Percentiles rank a stretch among this genome's conserved stretches.
Evolutionary conservation across 2,797 vertebrate species (phyloP).

Genomic region (Chrosomus eos): DNA sequence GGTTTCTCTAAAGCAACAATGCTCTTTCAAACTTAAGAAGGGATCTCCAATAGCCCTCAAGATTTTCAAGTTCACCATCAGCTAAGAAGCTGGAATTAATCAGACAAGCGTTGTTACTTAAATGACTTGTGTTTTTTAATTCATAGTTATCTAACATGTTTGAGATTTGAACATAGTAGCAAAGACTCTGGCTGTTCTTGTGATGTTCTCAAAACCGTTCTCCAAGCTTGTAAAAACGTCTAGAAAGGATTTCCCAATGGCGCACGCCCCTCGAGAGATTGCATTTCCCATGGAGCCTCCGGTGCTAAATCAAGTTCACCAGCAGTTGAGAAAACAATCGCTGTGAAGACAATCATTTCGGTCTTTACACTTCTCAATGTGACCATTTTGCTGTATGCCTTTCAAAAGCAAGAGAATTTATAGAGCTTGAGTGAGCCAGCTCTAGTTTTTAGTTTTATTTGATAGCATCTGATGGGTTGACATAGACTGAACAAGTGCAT

Average conservation of each 20-base stretch:
- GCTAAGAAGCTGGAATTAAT: conserved; percentile 12
- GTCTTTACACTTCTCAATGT: conserved; percentile 20
- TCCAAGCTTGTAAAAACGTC: not conserved
- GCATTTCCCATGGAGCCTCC: conserved; percentile 29
- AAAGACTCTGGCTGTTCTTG: conserved; percentile 3
- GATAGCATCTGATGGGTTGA: conserved; percentile 76
- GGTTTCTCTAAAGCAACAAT: not conserved
- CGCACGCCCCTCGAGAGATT: conserved; percentile 23
- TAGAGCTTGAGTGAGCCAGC: conserved; percentile 56
- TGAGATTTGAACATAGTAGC: not conserved
- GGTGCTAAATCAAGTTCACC: conserved; percentile 36
- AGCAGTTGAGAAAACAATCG: conserved; percentile 38
- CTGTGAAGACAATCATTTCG: conserved; percentile 47
- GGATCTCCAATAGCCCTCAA: not conserved
- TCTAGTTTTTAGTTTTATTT: conserved; percentile 66
- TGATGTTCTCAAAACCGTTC: conserved; percentile 17
- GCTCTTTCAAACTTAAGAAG: conserved; percentile 5
- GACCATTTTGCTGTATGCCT: conserved; percentile 18
- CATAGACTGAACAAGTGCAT: conserved; percentile 62
- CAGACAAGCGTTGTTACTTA: conserved; percentile 15
- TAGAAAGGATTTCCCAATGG: conserved; percentile 18
- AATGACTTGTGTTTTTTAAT: not conserved
- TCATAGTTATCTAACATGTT: not conserved
- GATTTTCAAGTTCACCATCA: conserved; percentile 13
- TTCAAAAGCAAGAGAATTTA: conserved; percentile 49